Base-by-base conservation (phyloP, 1,140 invertebrate species). In the Vanessa tameamea region DNA sequence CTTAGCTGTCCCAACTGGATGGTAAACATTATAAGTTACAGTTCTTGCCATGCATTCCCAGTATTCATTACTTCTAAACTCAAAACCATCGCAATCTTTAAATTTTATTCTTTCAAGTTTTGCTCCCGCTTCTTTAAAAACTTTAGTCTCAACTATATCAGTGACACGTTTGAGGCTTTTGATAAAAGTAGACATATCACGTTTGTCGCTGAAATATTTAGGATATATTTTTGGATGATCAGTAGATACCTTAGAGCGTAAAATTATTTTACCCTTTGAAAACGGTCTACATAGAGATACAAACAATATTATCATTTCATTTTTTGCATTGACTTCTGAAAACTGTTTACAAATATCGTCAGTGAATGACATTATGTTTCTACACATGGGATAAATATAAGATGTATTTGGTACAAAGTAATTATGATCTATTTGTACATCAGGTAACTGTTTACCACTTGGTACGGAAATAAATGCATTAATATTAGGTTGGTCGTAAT, bases 291-390 rank as follows among this genome's bases (percentile, higher is more conserved):
- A 94, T 53, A 92, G 14, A 9, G 87, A 84, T 5, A 90, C 83
- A 61, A 84, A 89, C 37, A 91, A 85, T 77, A 91, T 80, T 14
- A 91, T 76, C 68, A 91, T 64, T 82, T 91, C 90, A 67, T 88
- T 88, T 0, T 92, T 81, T 47, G 76, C 51, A 76, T 91, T 91
- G 47, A 93, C 87, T 13, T 91, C 80, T 75, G 94, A 96, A 61
- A 97, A 96, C 1, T 95, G 94, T 71, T 97, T 93, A 86, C 97
- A 97, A 0, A 97, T 93, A 12, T 95, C 94, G 48, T 98, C 96
- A 23, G 95, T 96, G 12, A 97, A 88, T 13, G 82, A 85, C 82
- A 89, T 80, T 23, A 82, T 76, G 51, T 88, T 76, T 64, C 47
- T 77, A 55, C 89, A 91, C 75, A 83, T 85, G 13, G 82, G 76